A percentile compares a stretch with the other conserved stretches of the same genome.
These are phyloP conservation scores for Phacellophora camtschatica DNA, from an alignment of 30 jellyfish, hydroid and myxozoan species.

Conservation along the genomic window DNA sequence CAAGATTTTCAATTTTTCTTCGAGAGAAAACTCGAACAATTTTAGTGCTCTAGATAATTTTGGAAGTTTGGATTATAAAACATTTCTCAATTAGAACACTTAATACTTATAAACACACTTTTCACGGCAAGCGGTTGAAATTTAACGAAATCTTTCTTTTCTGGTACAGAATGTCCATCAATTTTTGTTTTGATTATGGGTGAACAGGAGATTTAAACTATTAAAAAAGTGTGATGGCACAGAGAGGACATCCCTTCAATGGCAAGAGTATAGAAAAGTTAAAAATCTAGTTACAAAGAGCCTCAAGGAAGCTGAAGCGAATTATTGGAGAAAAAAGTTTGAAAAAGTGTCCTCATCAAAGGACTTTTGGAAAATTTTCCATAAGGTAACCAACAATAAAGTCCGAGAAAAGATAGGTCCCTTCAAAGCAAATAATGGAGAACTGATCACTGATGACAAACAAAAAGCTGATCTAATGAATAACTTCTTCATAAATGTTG, in stretches of 20 bases:
- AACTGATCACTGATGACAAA: constrained; percentile 19
- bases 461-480: constrained; percentile 47
- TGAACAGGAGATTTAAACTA: constrained; percentile 12
- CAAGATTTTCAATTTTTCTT: too few relatives aligned
- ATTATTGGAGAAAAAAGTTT: constrained; percentile 15
- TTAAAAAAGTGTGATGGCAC: constrained; percentile 20
- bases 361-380: constrained; percentile 31
- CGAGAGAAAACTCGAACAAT: neutral
- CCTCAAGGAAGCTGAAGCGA: constrained; percentile 21
- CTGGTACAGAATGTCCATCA: too few relatives aligned
- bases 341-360: constrained; percentile 10
- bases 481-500: constrained; percentile 37
- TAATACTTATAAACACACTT: too few relatives aligned
- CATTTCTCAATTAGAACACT: too few relatives aligned
- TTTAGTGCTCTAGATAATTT: too few relatives aligned
- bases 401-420: constrained; percentile 32
- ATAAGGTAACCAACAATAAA: constrained; percentile 8
- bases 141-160: too few relatives aligned
- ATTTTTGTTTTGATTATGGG: too few relatives aligned
- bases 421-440: constrained; percentile 17
- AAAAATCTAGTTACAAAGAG: constrained; percentile 33
- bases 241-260: constrained; percentile 36
- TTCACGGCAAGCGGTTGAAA: too few relatives aligned
- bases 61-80: too few relatives aligned
- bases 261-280: constrained; percentile 33